Base-by-base conservation (phyloP, 1,140 invertebrate genomes). In the Stegodyphus dumicola region DNA sequence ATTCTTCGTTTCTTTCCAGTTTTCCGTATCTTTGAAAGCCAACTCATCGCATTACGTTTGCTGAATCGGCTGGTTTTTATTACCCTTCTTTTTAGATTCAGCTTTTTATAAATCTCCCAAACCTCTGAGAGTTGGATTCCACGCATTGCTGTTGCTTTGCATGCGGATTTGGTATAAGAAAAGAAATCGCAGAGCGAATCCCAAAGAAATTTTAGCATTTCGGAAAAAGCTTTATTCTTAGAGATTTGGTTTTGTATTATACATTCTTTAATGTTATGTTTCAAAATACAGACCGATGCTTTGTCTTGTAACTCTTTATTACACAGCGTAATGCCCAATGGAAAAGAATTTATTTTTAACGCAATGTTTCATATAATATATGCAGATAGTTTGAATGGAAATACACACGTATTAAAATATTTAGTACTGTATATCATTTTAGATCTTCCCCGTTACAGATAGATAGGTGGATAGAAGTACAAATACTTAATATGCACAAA, bases 1-100 rank as follows among this genome's bases (percentile, higher is more conserved):
- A 64, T 75, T 13, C 56, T 75, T 75, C 54, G 48, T 75, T 75
- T 75, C 7, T 48, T 48, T 64, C 53, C 15, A 64, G 54, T 75
- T 33, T 75, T 75, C 73, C 73, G 54, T 75, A 60, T 75, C 53
- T 75, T 75, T 75, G 73, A 75, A 64, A 75, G 53, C 73, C 73
- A 33, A 33, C 33, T 33, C 33, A 60, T 49, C 53, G 73, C 54
- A 75, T 75, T 75, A 75, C 73, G n/a, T 18, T n/a, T 75, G 73
- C 73, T 75, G 73, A 75, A 54, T 52, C 73, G 53, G 73, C 73
- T 33, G 54, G 18, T 75, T 75, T 75, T 75, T 75, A 75, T 75
- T 60, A 75, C 73, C 54, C 3, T 75, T 60, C 17, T 56, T 75
- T 75, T 73, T 52, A 49, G 13, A 51, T 13, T 75, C 48, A 15